Percentiles rank a stretch among this genome's conserved stretches.
Evolutionary conservation across 2,888 invertebrate genomes (phyloP).

Genomic region (Rotaria sp.): DNA sequence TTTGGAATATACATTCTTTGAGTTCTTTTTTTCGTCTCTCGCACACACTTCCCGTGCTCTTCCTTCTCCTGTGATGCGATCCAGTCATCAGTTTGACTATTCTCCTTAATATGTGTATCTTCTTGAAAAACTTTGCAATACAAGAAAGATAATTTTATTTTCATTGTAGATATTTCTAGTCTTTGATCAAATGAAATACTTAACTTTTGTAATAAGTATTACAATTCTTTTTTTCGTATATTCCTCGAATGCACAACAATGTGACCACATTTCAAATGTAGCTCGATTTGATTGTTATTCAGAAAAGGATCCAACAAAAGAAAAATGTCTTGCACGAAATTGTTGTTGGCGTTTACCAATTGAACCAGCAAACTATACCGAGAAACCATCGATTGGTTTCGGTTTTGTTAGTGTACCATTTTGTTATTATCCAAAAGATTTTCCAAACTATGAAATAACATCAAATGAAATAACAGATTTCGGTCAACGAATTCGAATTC

Average conservation of each 20-base stretch:
- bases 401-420: conserved; percentile 12
- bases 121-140: not conserved
- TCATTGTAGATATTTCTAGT: not conserved
- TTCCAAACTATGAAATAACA: conserved; percentile 31
- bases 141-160: not conserved
- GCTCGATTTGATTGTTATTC: conserved; percentile 38
- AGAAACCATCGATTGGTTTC: not conserved
- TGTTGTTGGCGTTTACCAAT: conserved; percentile 37
- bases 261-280: not conserved
- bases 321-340: conserved; percentile 29
- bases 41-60: no score
- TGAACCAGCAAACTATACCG: not conserved
- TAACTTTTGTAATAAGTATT: not conserved
- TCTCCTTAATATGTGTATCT: no score
- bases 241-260: not conserved
- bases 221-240: not conserved
- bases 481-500: not conserved
- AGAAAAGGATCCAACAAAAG: conserved; percentile 26
- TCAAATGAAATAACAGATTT: not conserved
- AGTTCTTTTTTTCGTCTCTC: no score
- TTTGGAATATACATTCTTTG: no score
- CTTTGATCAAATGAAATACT: not conserved
- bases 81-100: no score
- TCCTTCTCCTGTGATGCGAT: no score
- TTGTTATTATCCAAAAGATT: conserved; percentile 38